phyloP scores from a whole-genome alignment of 2,888 invertebrate species.

The Diloba caeruleocephala region DNA sequence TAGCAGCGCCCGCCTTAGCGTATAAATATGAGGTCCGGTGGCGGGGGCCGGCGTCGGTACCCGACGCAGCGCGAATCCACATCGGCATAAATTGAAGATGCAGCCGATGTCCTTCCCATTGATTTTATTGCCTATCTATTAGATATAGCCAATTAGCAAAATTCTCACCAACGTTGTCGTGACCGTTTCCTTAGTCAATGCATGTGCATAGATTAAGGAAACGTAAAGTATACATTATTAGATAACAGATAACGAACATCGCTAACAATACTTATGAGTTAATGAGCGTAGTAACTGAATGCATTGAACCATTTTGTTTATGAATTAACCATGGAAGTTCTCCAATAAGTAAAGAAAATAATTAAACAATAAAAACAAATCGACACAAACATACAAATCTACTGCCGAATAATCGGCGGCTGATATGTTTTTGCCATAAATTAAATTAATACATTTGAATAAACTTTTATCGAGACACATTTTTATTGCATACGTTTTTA shows the following conservation, averaged over 20 bases:
- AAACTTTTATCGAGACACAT: no score
- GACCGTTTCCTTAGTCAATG: constrained; percentile 74
- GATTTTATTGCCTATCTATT: constrained; percentile 86
- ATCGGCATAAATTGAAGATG: constrained; percentile 87
- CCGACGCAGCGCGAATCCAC: constrained; percentile 86
- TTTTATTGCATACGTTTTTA: no score
- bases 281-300: constrained; percentile 38
- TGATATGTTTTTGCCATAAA: no score
- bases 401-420: no score
- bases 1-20: constrained; percentile 85
- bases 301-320: no score
- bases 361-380: no score
- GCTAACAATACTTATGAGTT: constrained; percentile 50
- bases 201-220: no score
- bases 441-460: no score
- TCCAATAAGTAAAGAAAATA: no score
- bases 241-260: constrained; percentile 57
- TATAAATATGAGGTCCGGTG: constrained; percentile 88
- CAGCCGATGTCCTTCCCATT: constrained; percentile 86
- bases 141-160: constrained; percentile 85
- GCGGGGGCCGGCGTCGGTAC: constrained; percentile 84
- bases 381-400: no score
- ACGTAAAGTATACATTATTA: constrained; percentile 67
- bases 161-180: constrained; percentile 77
- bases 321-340: no score